Conservation (phyloP, 1,140 invertebrate species). For the Anoplophora glabripennis region DNA sequence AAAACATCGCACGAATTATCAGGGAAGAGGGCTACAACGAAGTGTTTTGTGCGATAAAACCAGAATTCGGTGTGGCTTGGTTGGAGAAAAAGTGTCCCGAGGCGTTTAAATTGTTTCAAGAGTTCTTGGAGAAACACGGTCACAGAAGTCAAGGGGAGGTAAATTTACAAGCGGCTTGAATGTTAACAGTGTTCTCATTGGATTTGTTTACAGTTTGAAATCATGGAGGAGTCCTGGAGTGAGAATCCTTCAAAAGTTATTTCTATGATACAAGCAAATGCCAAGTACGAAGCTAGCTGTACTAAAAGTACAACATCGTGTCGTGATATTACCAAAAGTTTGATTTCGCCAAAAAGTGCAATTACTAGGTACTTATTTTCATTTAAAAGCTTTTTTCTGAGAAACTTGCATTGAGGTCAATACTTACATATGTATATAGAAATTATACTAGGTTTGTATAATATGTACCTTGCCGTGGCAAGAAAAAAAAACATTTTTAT, state of each 20-base stretch:
- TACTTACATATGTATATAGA: too few relatives aligned
- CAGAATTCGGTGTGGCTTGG: slow-evolving; percentile 58
- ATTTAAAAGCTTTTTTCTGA: too few relatives aligned
- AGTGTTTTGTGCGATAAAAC: slow-evolving; percentile 55
- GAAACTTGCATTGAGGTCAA: too few relatives aligned
- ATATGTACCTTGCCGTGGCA: too few relatives aligned
- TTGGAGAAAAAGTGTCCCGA: slow-evolving; percentile 55
- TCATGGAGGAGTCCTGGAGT: slow-evolving; percentile 64
- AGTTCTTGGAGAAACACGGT: slow-evolving; percentile 70
- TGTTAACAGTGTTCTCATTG: not conserved
- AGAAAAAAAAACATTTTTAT: too few relatives aligned
- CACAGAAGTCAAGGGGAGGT: slow-evolving; percentile 74
- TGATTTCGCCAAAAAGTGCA: slow-evolving; percentile 53
- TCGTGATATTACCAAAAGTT: slow-evolving; percentile 48
- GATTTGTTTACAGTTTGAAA: slow-evolving; percentile 59
- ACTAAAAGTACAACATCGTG: slow-evolving; percentile 34
- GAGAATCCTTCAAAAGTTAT: slow-evolving; percentile 62
- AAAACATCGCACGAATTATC: slow-evolving; percentile 56
- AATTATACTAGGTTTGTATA: too few relatives aligned
- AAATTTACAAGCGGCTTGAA: slow-evolving; percentile 1
- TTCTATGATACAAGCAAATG: slow-evolving; percentile 57
- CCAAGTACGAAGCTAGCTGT: slow-evolving; percentile 34
- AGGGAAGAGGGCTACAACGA: slow-evolving; percentile 49
- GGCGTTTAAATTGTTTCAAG: slow-evolving; percentile 52
- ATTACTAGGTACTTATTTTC: slow-evolving; percentile 47